A percentile compares a stretch with the other conserved stretches of the same genome.
Conservation (phyloP, 35 echinoderm and acorn worm genomes). For the Lytechinus variegatus region DNA sequence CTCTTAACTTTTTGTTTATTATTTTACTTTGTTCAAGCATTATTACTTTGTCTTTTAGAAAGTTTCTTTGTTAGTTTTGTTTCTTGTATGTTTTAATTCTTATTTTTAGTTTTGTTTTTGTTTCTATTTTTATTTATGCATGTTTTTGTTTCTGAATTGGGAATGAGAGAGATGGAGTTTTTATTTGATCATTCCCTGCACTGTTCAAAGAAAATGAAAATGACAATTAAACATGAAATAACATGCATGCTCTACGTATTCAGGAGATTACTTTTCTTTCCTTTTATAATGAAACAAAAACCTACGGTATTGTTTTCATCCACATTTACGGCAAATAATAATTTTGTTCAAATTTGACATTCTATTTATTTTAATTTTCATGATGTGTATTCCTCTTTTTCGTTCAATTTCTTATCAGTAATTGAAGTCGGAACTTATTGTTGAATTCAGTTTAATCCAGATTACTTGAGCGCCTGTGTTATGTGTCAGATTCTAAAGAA, state of each 20-base stretch:
- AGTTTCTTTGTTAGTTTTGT: background rate
- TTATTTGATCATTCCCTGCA: background rate
- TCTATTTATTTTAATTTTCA: too few species aligned
- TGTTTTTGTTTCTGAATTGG: background rate
- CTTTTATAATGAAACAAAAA: too few species aligned
- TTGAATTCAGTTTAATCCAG: background rate
- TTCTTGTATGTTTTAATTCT: background rate
- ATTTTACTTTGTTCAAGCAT: background rate
- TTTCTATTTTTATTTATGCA: slow-evolving; percentile 13
- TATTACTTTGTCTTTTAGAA: background rate
- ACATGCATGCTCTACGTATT: background rate
- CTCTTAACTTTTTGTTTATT: background rate
- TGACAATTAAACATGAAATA: background rate
- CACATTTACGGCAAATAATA: too few species aligned
- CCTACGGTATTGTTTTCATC: too few species aligned
- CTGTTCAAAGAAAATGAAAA: background rate
- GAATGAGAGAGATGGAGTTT: background rate
- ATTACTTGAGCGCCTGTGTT: background rate
- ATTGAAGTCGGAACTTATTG: background rate
- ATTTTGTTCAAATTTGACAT: too few species aligned
- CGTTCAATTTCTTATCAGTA: too few species aligned
- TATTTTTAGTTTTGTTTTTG: background rate
- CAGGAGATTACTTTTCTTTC: background rate
- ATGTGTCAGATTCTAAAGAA: background rate
- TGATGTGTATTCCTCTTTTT: too few species aligned